Evolutionary conservation across 2,113 vertebrate genomes (phyloP).

Genomic region (Symphodus melops): DNA sequence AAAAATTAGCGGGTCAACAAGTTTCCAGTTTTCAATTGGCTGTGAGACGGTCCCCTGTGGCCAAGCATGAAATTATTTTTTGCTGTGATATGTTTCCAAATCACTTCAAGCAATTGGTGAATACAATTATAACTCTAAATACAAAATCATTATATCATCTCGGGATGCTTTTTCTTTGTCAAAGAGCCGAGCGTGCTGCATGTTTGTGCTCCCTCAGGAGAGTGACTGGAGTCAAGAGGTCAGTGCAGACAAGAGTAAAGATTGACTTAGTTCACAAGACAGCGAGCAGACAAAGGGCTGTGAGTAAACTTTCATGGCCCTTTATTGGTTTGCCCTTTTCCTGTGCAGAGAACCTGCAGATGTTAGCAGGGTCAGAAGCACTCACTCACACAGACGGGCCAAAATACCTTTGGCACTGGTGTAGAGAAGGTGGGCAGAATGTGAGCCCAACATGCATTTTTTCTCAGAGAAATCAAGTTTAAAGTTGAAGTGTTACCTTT

Average conservation of each 20-base stretch:
- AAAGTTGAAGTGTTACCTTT: neutral
- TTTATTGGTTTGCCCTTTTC: slow-evolving; percentile 78
- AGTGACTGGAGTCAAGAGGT: slow-evolving; percentile 77
- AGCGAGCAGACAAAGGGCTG: slow-evolving; percentile 74
- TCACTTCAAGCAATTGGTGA: neutral
- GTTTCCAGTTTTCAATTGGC: slow-evolving; percentile 27
- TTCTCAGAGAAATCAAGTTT: neutral
- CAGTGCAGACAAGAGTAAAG: slow-evolving; percentile 75
- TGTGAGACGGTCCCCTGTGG: neutral
- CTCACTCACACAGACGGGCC: slow-evolving; percentile 47
- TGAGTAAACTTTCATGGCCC: slow-evolving; percentile 75
- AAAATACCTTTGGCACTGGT: slow-evolving; percentile 20
- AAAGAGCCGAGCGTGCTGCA: slow-evolving; percentile 7
- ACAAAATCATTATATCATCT: neutral
- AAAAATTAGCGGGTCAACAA: slow-evolving; percentile 29
- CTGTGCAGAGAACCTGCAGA: slow-evolving; percentile 72
- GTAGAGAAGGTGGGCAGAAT: slow-evolving; percentile 2
- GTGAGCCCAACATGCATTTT: slow-evolving; percentile 8
- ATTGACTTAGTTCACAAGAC: slow-evolving; percentile 81
- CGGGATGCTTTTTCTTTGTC: slow-evolving; percentile 15
- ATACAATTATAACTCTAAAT: neutral
- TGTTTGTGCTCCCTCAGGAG: slow-evolving; percentile 45
- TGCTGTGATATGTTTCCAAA: neutral
- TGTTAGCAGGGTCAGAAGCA: slow-evolving; percentile 63
- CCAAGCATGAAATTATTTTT: slow-evolving; percentile 8